A percentile compares a stretch with the other conserved stretches of the same genome.
Conservation (phyloP, 2,888 invertebrate species). For the Agrochola macilenta region DNA sequence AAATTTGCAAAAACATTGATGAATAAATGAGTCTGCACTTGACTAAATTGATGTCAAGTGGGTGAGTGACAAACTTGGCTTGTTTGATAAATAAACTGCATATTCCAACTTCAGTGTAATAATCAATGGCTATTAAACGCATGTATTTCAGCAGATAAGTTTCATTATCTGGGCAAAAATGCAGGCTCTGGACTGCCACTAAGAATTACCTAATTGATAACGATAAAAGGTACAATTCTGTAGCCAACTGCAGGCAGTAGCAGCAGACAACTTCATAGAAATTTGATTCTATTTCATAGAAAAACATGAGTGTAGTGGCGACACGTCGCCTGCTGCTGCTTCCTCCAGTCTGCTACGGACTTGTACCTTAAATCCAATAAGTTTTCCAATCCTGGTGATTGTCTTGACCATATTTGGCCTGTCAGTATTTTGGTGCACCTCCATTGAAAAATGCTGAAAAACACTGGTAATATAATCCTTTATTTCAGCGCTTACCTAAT, state of each 20-base stretch:
- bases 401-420: neutral
- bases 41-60: slow-evolving; percentile 22
- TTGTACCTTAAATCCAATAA: neutral
- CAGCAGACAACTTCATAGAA: no score
- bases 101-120: neutral
- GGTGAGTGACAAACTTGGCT: neutral
- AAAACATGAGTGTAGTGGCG: no score
- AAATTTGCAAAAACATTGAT: neutral
- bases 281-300: no score
- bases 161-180: no score
- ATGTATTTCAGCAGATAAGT: neutral
- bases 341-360: no score
- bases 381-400: neutral
- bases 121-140: no score
- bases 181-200: neutral
- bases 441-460: neutral
- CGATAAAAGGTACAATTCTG: no score
- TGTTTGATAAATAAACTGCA: slow-evolving; percentile 3
- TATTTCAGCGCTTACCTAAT: neutral
- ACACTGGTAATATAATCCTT: neutral
- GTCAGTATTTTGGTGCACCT: neutral
- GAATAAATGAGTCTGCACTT: slow-evolving; percentile 8
- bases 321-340: no score
- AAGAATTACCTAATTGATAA: neutral
- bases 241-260: no score